A percentile compares a stretch with the other conserved stretches of the same genome.
These are phyloP conservation scores for Pampus argenteus DNA, from an alignment of 2,797 vertebrate genomes.

Conservation along the genomic window DNA sequence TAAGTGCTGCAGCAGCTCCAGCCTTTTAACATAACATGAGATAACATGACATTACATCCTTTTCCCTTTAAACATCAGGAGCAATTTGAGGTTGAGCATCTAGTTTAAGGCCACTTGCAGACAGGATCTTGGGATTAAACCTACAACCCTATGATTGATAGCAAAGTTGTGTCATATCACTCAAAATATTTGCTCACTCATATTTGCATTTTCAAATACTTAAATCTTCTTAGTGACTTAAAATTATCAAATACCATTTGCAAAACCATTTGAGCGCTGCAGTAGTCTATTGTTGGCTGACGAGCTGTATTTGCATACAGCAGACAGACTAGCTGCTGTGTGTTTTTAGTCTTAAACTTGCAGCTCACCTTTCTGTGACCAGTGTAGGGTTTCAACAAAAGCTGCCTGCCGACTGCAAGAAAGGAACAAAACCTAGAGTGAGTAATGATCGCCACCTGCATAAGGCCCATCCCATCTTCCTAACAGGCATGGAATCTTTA, in stretches of 20 bases:
- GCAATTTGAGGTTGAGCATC: too few relatives aligned
- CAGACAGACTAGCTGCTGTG: constrained; percentile 27
- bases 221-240: not conserved
- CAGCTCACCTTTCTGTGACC: constrained; percentile 67
- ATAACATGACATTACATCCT: too few relatives aligned
- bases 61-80: too few relatives aligned
- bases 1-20: not conserved
- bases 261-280: constrained; percentile 13
- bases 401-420: constrained; percentile 26
- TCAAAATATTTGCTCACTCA: not conserved
- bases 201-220: constrained; percentile 27
- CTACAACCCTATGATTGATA: not conserved
- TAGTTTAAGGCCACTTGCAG: too few relatives aligned
- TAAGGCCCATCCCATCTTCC: not conserved
- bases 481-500: not conserved
- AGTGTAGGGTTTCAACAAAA: constrained; percentile 64
- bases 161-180: not conserved
- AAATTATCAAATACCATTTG: not conserved
- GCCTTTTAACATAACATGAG: not conserved
- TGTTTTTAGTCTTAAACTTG: constrained; percentile 5
- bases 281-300: not conserved
- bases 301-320: constrained; percentile 26
- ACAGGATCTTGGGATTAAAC: too few relatives aligned
- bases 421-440: constrained; percentile 11
- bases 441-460: constrained; percentile 15